Base-by-base conservation (phyloP, 2,888 invertebrate species). In the Eupeodes latifasciatus region DNA sequence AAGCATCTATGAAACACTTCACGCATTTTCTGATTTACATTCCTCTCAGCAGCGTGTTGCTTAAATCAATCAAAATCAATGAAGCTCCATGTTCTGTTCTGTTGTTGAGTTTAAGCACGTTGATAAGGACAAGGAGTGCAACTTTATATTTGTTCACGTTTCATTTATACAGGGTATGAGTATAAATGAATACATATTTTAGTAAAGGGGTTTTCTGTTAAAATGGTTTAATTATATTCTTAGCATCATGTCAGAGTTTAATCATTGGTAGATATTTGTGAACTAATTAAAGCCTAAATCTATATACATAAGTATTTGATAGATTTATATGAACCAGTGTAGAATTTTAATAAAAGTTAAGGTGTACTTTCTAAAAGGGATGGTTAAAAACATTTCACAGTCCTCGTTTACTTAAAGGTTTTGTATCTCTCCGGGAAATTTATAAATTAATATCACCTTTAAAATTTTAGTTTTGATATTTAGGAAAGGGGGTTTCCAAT, bases 1-100 rank as follows among this genome's bases (percentile, higher is more conserved):
- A 27, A 27, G 27, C 27, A 27, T 27, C 27, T 27, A 27, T 34
- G 16, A 34, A 47, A 6, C 34, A 57, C 72, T 59, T 59, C 27
- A 57, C 72, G 44, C 72, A 72, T 72, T 72, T 61, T 61, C 72
- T 87, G 84, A 87, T 84, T 87, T 84, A 80, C 84, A 87, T 87
- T 84, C 76, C 80, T 57, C 84, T 80, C 72, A 72, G 53, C 27
- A 16, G 27, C 27, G 27, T 27, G 27, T 16, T 10, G 36, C 14
- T 57, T 61, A 51, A 83, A 84, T 87, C 80, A 87, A 84, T 87
- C 69, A 78, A 79, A 53, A 74, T 53, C 72, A 49, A 67, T 51
- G 44, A 12, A 27, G n/a, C 10, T 67, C 59, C 61, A 12, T 27
- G 27, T 27, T 27, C 27, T 27, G 27, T 27, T 27, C 27, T 27